These are phyloP conservation scores for Drosophila yakuba DNA, from an alignment of 1,140 invertebrate species.

Conservation along the genomic window DNA sequence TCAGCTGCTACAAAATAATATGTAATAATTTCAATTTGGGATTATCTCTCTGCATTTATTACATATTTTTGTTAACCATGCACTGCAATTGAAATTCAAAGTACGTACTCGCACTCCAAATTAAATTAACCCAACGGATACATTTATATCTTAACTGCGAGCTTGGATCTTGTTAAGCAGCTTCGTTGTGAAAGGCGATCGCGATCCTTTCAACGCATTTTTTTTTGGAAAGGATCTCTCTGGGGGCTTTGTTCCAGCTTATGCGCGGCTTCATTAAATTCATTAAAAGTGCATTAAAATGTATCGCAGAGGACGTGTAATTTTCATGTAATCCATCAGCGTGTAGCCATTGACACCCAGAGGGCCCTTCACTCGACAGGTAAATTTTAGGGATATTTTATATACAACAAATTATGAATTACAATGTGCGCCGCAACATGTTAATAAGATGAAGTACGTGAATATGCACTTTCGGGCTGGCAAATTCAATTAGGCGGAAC, in stretches of 20 bases:
- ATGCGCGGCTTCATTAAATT: constrained; percentile 62
- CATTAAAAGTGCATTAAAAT: constrained; percentile 78
- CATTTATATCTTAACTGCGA: constrained; percentile 25
- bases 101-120: not conserved
- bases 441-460: constrained; percentile 75
- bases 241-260: not conserved
- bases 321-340: constrained; percentile 79
- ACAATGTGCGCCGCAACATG: constrained; percentile 72
- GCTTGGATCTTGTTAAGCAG: constrained; percentile 38
- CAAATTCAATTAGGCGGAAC: constrained; percentile 70
- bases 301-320: constrained; percentile 50
- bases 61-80: not conserved
- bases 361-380: constrained; percentile 8
- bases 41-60: not conserved
- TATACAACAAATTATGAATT: constrained; percentile 52
- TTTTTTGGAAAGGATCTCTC: constrained; percentile 4
- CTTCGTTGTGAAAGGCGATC: constrained; percentile 29
- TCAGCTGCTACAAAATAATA: too few relatives aligned
- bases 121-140: constrained; percentile 9
- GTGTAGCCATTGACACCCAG: constrained; percentile 59
- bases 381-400: constrained; percentile 35
- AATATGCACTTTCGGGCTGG: constrained; percentile 47
- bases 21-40: not conserved
- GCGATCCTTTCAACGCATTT: constrained; percentile 48
- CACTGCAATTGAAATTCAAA: constrained; percentile 16